Percentiles rank a stretch among this genome's conserved stretches.
Evolutionary conservation across 2,797 vertebrate species (phyloP).

Genomic region (Zonotrichia albicollis): DNA sequence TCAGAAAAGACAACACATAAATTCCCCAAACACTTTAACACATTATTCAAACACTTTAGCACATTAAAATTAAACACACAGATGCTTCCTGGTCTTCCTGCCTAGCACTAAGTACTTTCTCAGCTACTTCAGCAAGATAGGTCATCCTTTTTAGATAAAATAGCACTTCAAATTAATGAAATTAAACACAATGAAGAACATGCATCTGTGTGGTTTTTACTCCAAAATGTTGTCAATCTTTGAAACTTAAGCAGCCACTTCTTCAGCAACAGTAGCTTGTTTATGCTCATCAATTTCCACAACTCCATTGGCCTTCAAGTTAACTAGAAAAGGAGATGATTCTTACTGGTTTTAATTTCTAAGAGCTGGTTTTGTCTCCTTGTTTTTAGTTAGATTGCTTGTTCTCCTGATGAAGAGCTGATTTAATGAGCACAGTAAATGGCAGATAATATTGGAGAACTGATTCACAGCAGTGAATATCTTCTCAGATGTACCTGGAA

Average conservation of each 20-base stretch:
- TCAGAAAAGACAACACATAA: background rate
- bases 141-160: background rate
- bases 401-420: background rate
- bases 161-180: background rate
- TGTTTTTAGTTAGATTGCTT: background rate
- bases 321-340: background rate
- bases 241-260: background rate
- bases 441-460: background rate
- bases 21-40: background rate
- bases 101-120: background rate
- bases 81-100: background rate
- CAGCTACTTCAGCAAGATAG: background rate
- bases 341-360: conserved; percentile 1
- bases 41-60: background rate
- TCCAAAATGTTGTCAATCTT: background rate
- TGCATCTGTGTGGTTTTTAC: background rate
- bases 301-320: background rate
- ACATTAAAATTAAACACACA: background rate
- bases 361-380: background rate
- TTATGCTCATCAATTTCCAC: background rate
- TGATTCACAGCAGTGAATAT: background rate
- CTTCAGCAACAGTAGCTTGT: background rate
- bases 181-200: background rate
- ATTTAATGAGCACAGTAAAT: background rate
- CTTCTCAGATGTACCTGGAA: background rate